phyloP scores from a whole-genome alignment of 2,113 vertebrate genomes.

The Oophaga pumilio region DNA sequence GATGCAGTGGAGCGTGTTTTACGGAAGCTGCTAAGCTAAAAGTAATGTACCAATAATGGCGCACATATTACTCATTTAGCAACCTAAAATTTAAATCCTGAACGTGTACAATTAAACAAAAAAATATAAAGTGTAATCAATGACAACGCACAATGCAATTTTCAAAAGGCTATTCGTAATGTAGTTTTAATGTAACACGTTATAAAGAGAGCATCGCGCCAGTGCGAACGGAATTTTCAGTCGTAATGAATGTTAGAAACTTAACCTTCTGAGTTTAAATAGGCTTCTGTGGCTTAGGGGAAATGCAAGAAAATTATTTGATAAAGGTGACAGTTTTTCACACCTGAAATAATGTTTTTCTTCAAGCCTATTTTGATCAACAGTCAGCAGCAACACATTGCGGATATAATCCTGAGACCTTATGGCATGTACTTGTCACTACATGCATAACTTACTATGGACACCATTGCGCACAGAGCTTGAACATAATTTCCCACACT shows the following conservation, averaged over 20 bases:
- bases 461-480: slow-evolving; percentile 74
- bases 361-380: slow-evolving; percentile 85
- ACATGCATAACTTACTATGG: slow-evolving; percentile 86
- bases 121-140: slow-evolving; percentile 70
- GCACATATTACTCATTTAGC: slow-evolving; percentile 27
- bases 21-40: slow-evolving; percentile 11
- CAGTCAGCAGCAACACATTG: slow-evolving; percentile 91
- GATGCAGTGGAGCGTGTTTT: slow-evolving; percentile 26
- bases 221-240: slow-evolving; percentile 78
- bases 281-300: slow-evolving; percentile 80
- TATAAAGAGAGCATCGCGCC: slow-evolving; percentile 76
- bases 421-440: slow-evolving; percentile 88
- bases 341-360: slow-evolving; percentile 95
- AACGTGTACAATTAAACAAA: slow-evolving; percentile 40
- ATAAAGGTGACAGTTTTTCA: slow-evolving; percentile 94
- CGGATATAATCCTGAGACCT: slow-evolving; percentile 89
- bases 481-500: slow-evolving; percentile 82
- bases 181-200: slow-evolving; percentile 73
- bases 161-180: slow-evolving; percentile 72
- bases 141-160: slow-evolving; percentile 60
- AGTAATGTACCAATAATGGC: slow-evolving; percentile 28
- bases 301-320: slow-evolving; percentile 82
- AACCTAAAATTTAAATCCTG: slow-evolving; percentile 13
- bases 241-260: slow-evolving; percentile 85
- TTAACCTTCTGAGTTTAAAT: slow-evolving; percentile 90